These are phyloP conservation scores for Rutpela maculata DNA, from an alignment of 2,888 invertebrate genomes.

Conservation along the genomic window DNA sequence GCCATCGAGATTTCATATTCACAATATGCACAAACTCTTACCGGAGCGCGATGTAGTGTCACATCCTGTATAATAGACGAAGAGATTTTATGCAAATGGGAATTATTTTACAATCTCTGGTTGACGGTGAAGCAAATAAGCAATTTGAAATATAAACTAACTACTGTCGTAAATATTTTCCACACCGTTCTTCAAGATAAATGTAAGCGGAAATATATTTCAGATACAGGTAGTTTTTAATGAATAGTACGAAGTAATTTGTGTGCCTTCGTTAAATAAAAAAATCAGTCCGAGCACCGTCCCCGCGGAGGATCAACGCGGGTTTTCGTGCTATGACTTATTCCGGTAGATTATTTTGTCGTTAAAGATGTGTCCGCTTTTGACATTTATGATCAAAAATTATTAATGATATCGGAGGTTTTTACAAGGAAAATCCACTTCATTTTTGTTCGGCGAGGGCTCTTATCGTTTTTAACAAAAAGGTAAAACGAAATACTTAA, in stretches of 20 bases:
- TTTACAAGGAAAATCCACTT: constrained; percentile 43
- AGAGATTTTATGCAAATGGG: constrained; percentile 18
- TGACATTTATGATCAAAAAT: constrained; percentile 53
- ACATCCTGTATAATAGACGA: not conserved
- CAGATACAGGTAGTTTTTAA: too few species aligned
- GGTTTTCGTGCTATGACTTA: constrained; percentile 28
- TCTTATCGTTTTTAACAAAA: constrained; percentile 51
- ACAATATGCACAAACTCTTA: not conserved
- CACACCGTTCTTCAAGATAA: too few species aligned
- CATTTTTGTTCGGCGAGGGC: constrained; percentile 42
- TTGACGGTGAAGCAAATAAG: not conserved
- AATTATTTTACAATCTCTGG: constrained; percentile 22
- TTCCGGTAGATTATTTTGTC: constrained; percentile 48
- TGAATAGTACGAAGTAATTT: not conserved
- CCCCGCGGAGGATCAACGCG: not conserved
- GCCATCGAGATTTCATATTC: not conserved
- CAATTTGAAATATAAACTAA: not conserved
- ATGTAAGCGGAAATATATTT: too few species aligned
- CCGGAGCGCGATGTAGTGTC: not conserved
- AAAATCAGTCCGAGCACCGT: not conserved
- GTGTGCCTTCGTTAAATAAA: not conserved
- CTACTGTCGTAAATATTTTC: too few species aligned
- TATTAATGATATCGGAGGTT: constrained; percentile 50
- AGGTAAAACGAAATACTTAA: constrained; percentile 46
- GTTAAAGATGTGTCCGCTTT: constrained; percentile 36